Conservation (phyloP, 2,888 invertebrate genomes). For the Maniola hyperantus region DNA sequence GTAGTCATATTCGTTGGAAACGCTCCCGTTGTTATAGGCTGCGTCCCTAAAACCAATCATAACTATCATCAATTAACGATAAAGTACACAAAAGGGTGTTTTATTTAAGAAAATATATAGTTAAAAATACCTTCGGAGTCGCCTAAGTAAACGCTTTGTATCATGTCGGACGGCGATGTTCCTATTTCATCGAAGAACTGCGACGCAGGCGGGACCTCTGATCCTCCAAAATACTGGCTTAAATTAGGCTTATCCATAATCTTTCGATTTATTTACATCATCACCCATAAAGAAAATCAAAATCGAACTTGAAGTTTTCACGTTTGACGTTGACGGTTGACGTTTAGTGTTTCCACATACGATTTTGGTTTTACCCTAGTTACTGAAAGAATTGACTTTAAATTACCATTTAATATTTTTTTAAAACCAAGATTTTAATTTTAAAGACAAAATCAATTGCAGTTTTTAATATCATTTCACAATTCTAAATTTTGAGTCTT, state of each 20-base stretch:
- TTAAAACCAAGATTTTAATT: too few species aligned
- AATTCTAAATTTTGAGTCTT: too few species aligned
- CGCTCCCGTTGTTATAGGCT: constrained; percentile 48
- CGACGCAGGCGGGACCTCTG: constrained; percentile 68
- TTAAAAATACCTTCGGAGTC: constrained; percentile 58
- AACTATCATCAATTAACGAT: background rate
- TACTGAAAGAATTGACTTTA: too few species aligned
- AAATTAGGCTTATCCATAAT: constrained; percentile 79
- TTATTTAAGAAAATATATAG: background rate
- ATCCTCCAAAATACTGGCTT: constrained; percentile 82
- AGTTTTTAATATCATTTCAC: too few species aligned
- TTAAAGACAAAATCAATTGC: too few species aligned
- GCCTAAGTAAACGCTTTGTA: constrained; percentile 75
- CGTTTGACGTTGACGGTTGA: constrained; percentile 5
- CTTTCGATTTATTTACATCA: constrained; percentile 28
- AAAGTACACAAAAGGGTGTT: constrained; percentile 12
- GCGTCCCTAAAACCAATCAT: constrained; percentile 5
- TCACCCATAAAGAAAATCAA: background rate
- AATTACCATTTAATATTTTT: too few species aligned
- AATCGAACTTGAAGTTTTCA: too few species aligned
- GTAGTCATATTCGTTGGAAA: constrained; percentile 60
- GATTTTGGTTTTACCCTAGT: too few species aligned
- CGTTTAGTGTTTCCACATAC: too few species aligned
- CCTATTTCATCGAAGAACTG: constrained; percentile 80
- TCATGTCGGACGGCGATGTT: constrained; percentile 75